Evolutionary conservation across 2,888 invertebrate species (phyloP).

Genomic region (Cremastinae sp.): DNA sequence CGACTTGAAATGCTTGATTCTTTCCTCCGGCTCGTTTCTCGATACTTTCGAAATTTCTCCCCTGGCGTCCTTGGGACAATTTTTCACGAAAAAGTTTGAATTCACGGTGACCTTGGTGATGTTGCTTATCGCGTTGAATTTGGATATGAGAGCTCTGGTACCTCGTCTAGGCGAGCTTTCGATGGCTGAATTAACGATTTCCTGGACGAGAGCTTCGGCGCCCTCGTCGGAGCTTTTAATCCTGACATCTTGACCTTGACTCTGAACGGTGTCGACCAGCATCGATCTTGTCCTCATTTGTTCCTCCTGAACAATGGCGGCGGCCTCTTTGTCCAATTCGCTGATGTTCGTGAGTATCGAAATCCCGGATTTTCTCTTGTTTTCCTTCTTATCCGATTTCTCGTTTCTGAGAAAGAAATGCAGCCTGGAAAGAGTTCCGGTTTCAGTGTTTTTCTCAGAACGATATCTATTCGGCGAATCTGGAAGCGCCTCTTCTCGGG

Average conservation of each 20-base stretch:
- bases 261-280: constrained; percentile 65
- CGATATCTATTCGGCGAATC: constrained; percentile 12
- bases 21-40: constrained; percentile 58
- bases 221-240: constrained; percentile 64
- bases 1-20: constrained; percentile 42
- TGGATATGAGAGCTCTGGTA: constrained; percentile 83
- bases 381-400: constrained; percentile 74
- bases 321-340: constrained; percentile 89
- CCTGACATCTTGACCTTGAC: constrained; percentile 43
- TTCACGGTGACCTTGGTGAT: constrained; percentile 82
- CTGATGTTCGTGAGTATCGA: constrained; percentile 88
- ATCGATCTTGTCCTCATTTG: constrained; percentile 76
- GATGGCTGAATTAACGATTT: constrained; percentile 72
- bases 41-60: constrained; percentile 53
- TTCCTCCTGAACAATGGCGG: constrained; percentile 86
- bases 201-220: constrained; percentile 70
- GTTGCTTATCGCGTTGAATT: constrained; percentile 85
- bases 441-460: constrained; percentile 64
- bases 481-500: background rate
- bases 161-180: constrained; percentile 74
- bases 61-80: constrained; percentile 34
- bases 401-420: constrained; percentile 76
- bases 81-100: constrained; percentile 82
- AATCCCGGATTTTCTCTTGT: constrained; percentile 83
- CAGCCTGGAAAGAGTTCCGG: constrained; percentile 80